phyloP scores from a whole-genome alignment of 2,797 vertebrate species.

The Scarus forsteni region DNA sequence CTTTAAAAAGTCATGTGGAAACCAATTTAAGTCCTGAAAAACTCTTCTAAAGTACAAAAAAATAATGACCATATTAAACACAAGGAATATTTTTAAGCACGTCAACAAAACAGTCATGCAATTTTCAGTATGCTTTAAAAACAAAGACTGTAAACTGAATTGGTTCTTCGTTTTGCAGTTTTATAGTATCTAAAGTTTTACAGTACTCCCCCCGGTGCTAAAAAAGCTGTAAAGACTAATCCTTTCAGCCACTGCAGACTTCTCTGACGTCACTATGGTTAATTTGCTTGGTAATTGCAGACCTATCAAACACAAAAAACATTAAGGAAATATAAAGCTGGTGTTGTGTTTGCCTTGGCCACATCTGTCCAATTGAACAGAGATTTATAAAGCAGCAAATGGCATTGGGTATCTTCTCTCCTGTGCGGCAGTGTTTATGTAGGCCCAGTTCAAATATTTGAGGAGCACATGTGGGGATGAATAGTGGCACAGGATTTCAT shows the following conservation, averaged over 20 bases:
- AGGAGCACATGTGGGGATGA: conserved; percentile 83
- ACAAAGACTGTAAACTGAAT: too few relatives aligned
- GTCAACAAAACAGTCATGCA: too few relatives aligned
- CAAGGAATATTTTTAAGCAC: too few relatives aligned
- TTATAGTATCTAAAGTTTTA: conserved; percentile 3
- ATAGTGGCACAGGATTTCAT: conserved; percentile 82
- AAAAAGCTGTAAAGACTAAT: conserved; percentile 23
- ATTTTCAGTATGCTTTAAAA: too few relatives aligned
- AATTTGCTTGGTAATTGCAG: conserved; percentile 38
- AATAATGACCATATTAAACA: too few relatives aligned
- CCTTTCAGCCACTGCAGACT: conserved; percentile 9
- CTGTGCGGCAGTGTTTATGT: conserved; percentile 73
- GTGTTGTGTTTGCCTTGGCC: conserved; percentile 72
- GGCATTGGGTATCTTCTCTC: conserved; percentile 62
- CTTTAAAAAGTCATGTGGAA: too few relatives aligned
- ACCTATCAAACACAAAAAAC: conserved; percentile 59
- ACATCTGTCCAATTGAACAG: conserved; percentile 59
- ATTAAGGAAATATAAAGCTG: conserved; percentile 67
- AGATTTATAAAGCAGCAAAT: conserved; percentile 74
- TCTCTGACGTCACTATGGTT: conserved; percentile 23
- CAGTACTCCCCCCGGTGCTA: background rate
- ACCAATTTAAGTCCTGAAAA: too few relatives aligned
- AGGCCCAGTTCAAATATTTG: conserved; percentile 85
- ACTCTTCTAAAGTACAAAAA: too few relatives aligned
- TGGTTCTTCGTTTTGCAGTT: background rate